Evolutionary conservation across 2,113 vertebrate genomes (phyloP), one percentile per base, ranked within the genome.

Genomic region (Scalopus aquaticus): DNA sequence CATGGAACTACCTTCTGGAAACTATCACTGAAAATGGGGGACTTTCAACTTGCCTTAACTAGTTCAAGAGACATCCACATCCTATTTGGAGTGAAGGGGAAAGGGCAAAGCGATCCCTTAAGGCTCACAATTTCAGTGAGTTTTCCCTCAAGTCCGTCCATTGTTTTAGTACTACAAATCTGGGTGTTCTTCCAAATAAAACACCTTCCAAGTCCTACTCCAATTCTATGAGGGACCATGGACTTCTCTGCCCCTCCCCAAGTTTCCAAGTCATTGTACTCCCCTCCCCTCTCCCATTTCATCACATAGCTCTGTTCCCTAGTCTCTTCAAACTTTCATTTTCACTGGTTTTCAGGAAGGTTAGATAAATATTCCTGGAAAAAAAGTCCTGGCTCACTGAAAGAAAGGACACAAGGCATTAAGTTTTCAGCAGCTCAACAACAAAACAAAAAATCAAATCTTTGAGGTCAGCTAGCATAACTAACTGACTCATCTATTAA

Each of bases 291-390:
- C 80, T 89, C 54, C 37, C 67, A 44, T 26, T 82, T 77, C 56
- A 82, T 49, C 32, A 90, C n/a, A 51, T 16, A n/a, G 26, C 9
- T 64, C 37, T 81, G 62, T 7, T 67, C 19, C 39, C 32, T 44
- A 42, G 6, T 62, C 42, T 79, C 32, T 13, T 28, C 46, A 56
- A 77, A 85, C 62, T 90, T 89, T 89, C 49, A 35, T 88, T 94
- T 95, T 90, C 86, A 62, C 72, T 79, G 30, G 20, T 87, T 95
- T 93, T 77, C 73, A 65, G 77, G 49, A 93, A 96, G 78, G 54
- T 22, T 37, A 49, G 62, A 85, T 26, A 88, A 76, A 70, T 44
- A 83, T 44, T 79, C 56, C 80, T 46, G 37, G 35, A 54, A 79
- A 76, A n/a, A 86, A 73, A 70, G 42, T 78, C 35, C 76, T 60